phyloP scores from a whole-genome alignment of 2,888 invertebrate genomes.

The Cosmia pyralina region DNA sequence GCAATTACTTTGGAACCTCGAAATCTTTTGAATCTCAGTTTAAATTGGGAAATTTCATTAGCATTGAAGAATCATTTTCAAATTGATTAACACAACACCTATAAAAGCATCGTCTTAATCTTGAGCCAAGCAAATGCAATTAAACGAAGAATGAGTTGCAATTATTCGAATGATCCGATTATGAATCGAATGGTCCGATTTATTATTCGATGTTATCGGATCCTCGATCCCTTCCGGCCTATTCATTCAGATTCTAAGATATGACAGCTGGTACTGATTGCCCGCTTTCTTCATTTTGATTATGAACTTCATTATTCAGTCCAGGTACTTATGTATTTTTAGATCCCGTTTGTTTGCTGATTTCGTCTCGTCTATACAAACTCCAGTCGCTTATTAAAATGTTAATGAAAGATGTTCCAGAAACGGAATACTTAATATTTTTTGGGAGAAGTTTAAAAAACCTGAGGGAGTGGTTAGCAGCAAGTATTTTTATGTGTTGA shows the following conservation, averaged over 20 bases:
- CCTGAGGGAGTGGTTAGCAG: neutral
- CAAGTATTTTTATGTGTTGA: neutral
- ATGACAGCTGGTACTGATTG: constrained; percentile 31
- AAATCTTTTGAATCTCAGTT: constrained; percentile 39
- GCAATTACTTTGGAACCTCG: constrained; percentile 51
- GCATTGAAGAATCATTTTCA: constrained; percentile 58
- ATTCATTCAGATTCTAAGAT: constrained; percentile 32
- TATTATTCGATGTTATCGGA: constrained; percentile 50
- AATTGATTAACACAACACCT: constrained; percentile 68
- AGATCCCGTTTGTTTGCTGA: constrained; percentile 8
- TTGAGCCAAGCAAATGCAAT: constrained; percentile 32
- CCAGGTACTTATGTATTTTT: constrained; percentile 10
- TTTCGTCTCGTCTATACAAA: constrained; percentile 18
- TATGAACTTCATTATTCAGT: constrained; percentile 36
- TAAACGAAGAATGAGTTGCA: constrained; percentile 39
- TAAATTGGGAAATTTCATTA: constrained; percentile 67
- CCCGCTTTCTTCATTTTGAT: constrained; percentile 22
- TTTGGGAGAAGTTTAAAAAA: neutral
- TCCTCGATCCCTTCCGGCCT: constrained; percentile 32
- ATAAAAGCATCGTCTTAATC: constrained; percentile 62
- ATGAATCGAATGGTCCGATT: constrained; percentile 32
- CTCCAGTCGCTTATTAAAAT: constrained; percentile 37
- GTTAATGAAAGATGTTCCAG: constrained; percentile 27
- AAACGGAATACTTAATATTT: constrained; percentile 32
- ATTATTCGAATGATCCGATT: constrained; percentile 41